A percentile compares a stretch with the other conserved stretches of the same genome.
Conservation (phyloP, 2,888 invertebrate species). For the Tethea ocularis region DNA sequence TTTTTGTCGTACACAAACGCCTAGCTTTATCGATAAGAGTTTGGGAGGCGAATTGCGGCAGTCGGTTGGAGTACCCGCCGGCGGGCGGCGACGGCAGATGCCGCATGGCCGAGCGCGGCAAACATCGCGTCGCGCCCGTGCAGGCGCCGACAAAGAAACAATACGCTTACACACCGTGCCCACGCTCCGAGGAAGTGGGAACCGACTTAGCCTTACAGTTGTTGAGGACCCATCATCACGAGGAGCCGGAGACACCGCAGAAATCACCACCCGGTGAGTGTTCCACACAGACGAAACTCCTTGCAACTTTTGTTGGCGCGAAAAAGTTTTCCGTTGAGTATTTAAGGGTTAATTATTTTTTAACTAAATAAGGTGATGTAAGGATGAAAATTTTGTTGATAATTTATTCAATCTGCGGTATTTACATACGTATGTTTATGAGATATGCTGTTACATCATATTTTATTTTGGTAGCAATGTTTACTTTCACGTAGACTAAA, state of each 20-base stretch:
- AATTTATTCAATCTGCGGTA: constrained; percentile 7
- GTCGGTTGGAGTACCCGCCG: constrained; percentile 38
- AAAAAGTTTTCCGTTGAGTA: constrained; percentile 40
- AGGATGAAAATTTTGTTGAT: constrained; percentile 25
- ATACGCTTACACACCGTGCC: constrained; percentile 80
- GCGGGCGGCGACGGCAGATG: constrained; percentile 63
- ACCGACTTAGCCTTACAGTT: constrained; percentile 74
- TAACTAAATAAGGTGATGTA: constrained; percentile 17
- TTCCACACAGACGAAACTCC: constrained; percentile 18
- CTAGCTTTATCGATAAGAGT: constrained; percentile 42
- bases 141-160: constrained; percentile 76
- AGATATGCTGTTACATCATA: constrained; percentile 5
- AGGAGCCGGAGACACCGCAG: constrained; percentile 58
- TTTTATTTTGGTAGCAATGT: background rate
- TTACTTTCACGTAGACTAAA: constrained; percentile 22
- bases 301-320: constrained; percentile 41
- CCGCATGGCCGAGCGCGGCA: constrained; percentile 81
- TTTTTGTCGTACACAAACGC: constrained; percentile 18
- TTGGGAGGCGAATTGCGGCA: constrained; percentile 51
- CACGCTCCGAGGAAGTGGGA: constrained; percentile 80
- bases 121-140: constrained; percentile 78
- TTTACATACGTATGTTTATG: constrained; percentile 5
- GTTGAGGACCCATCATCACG: constrained; percentile 48
- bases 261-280: constrained; percentile 66
- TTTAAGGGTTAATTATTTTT: constrained; percentile 5